Base-by-base conservation (phyloP, 92 coral and sea anemone genomes). In the Virgularia gustaviana region DNA sequence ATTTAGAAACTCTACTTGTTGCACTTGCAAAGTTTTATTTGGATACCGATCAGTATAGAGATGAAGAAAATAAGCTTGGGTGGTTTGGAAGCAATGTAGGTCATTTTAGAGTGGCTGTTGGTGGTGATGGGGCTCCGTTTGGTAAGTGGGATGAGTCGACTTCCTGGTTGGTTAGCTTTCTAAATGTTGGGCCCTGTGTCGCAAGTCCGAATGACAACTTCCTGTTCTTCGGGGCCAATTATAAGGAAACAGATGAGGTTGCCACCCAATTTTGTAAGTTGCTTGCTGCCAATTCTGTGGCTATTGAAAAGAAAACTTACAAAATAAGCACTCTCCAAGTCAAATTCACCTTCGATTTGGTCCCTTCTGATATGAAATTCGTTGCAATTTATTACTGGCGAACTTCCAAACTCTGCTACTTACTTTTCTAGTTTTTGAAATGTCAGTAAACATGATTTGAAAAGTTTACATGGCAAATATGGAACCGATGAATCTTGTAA, bases 41-140 rank as follows among this genome's bases (percentile, higher is more conserved):
- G n/a, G n/a, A n/a, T n/a, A n/a, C n/a, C n/a, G n/a, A n/a, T n/a
- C n/a, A n/a, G n/a, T n/a, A n/a, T n/a, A n/a, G n/a, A n/a, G n/a
- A n/a, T n/a, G n/a, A n/a, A n/a, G n/a, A n/a, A n/a, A n/a, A n/a
- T n/a, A n/a, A n/a, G n/a, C 59, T 52, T 52, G 28, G 59, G 28
- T 33, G 28, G 47, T 41, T 41, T 41, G 47, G 47, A 41, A 23
- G 11, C 15, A 38, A 56, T 3, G 63, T 29, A 28, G 63, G 63
- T 20, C 63, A 56, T 56, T 56, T 56, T 12, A 56, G 63, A 29
- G 63, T 56, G 15, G 63, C 63, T 29, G 63, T 56, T 23, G 63
- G 63, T 25, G 63, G 63, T 25, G 63, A 56, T 56, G 63, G 63
- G 37, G 63, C 11, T 18, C 63, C 63, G 33, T 56, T 56, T 56